A percentile compares a stretch with the other conserved stretches of the same genome.
Evolutionary conservation across 92 coral and sea anemone genomes (phyloP).

Genomic region (Paragorgia papillata): DNA sequence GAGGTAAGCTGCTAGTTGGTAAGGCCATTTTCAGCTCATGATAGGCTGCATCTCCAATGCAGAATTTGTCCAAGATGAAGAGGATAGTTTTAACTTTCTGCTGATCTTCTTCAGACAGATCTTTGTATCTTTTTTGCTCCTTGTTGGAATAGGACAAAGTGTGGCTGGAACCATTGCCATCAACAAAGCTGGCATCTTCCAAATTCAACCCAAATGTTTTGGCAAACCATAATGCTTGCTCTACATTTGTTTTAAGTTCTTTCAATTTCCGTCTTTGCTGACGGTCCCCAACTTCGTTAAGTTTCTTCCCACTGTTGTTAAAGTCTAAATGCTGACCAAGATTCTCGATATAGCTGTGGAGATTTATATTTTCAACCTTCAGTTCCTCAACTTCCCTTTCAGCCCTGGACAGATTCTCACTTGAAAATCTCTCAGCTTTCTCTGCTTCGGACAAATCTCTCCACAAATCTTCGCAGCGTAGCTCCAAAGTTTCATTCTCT

Average conservation of each 20-base stretch:
- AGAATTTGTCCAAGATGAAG: constrained; percentile 2
- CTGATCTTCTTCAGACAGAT: constrained; percentile 18
- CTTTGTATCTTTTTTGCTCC: constrained; percentile 13
- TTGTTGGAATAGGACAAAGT: background rate
- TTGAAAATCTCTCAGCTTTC: background rate
- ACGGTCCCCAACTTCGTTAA: background rate
- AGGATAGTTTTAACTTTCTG: background rate
- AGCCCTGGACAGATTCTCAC: constrained; percentile 4
- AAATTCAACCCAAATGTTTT: constrained; percentile 12
- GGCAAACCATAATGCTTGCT: constrained; percentile 26
- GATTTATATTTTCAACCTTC: background rate
- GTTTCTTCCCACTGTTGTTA: constrained; percentile 11
- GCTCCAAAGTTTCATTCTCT: background rate
- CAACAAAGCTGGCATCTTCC: constrained; percentile 23
- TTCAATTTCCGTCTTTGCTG: constrained; percentile 30
- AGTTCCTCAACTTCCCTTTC: constrained; percentile 15
- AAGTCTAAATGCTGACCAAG: constrained; percentile 31
- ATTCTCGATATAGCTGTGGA: constrained; percentile 20
- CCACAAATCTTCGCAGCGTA: background rate
- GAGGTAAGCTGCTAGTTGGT: no score
- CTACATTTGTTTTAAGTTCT: background rate
- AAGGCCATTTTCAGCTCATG: no score
- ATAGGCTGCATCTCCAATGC: background rate
- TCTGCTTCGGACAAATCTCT: background rate
- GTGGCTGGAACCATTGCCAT: background rate